phyloP scores from a whole-genome alignment of 92 coral and sea anemone species.

The Isaurus tuberculatus region DNA sequence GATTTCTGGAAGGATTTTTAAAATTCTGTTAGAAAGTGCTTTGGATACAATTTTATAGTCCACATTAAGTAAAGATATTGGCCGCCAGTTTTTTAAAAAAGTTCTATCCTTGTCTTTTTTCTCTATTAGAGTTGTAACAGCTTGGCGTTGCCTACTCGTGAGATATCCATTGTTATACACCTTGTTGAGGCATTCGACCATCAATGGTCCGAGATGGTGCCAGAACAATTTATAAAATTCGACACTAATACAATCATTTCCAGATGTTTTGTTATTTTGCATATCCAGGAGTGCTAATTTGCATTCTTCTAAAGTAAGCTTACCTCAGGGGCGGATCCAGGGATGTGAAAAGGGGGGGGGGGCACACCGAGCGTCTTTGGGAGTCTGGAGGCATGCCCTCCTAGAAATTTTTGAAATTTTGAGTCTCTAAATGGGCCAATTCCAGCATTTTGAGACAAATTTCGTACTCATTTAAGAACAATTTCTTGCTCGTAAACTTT shows the following conservation, averaged over 20 bases:
- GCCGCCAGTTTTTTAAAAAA: slow-evolving; percentile 54
- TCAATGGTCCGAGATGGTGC: slow-evolving; percentile 27
- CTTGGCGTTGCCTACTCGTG: slow-evolving; percentile 36
- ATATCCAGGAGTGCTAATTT: background rate
- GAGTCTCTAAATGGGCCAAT: too few relatives aligned
- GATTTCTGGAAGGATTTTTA: slow-evolving; percentile 36
- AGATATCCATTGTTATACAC: slow-evolving; percentile 37
- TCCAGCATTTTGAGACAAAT: too few relatives aligned
- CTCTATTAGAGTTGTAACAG: slow-evolving; percentile 37
- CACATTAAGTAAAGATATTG: slow-evolving; percentile 42
- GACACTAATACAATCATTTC: slow-evolving; percentile 37
- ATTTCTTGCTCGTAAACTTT: too few relatives aligned
- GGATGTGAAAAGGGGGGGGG: too few relatives aligned
- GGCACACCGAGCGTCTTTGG: too few relatives aligned
- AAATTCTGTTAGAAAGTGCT: slow-evolving; percentile 32
- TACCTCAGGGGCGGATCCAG: too few relatives aligned
- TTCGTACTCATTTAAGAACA: too few relatives aligned
- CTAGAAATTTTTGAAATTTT: too few relatives aligned
- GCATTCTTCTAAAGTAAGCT: slow-evolving; percentile 34
- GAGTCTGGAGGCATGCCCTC: too few relatives aligned
- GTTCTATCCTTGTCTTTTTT: slow-evolving; percentile 48
- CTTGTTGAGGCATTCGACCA: slow-evolving; percentile 38
- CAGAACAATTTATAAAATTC: slow-evolving; percentile 44
- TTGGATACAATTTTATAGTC: slow-evolving; percentile 41
- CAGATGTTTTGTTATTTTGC: slow-evolving; percentile 39